Evolutionary conservation across 2,797 vertebrate species (phyloP).

Genomic region (Lacerta viridis): DNA sequence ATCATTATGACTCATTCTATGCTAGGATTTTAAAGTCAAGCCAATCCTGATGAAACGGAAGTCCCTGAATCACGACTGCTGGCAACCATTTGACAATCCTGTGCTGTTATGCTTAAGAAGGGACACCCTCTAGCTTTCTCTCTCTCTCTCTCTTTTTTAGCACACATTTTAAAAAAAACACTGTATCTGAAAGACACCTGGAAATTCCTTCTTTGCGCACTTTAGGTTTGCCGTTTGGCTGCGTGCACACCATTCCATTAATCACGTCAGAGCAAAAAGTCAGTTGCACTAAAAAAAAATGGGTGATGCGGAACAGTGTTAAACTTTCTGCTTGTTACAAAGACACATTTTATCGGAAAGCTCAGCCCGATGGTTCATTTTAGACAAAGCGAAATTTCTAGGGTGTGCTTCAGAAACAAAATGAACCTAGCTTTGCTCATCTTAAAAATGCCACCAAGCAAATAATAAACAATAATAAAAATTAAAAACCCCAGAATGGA

Average conservation of each 20-base stretch:
- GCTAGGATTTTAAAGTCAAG: not conserved
- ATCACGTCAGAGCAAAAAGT: not conserved
- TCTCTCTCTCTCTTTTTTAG: not conserved
- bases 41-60: not conserved
- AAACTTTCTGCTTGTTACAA: not conserved
- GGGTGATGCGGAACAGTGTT: not conserved
- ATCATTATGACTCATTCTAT: not conserved
- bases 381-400: not conserved
- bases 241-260: not conserved
- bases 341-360: not conserved
- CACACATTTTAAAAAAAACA: not conserved
- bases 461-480: not conserved
- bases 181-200: not conserved
- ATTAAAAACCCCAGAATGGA: not conserved
- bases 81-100: not conserved
- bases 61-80: not conserved
- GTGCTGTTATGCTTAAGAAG: not conserved
- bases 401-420: not conserved
- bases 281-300: not conserved
- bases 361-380: not conserved
- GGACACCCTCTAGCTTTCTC: not conserved
- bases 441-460: not conserved
- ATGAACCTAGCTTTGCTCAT: not conserved
- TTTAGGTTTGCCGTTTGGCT: not conserved
- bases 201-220: not conserved